Percentiles rank a stretch among this genome's conserved stretches.
Conservation (phyloP, 64 coral and sea anemone genomes). For the Pocillopora damicornis region DNA sequence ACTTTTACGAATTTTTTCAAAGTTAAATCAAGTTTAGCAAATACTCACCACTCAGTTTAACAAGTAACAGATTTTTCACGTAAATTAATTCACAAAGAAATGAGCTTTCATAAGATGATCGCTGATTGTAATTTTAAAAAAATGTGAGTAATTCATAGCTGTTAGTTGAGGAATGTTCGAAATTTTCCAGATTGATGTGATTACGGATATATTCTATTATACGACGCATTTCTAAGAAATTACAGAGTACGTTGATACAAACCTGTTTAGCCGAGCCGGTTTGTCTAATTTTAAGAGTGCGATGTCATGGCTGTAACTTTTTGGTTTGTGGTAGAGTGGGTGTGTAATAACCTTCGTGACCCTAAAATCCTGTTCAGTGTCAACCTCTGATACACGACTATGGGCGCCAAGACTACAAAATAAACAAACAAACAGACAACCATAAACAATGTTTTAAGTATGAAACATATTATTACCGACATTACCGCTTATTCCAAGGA, state of each 20-base stretch:
- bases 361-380: slow-evolving; percentile 45
- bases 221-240: background rate
- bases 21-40: no score
- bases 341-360: slow-evolving; percentile 40
- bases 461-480: no score
- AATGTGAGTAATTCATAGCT: no score
- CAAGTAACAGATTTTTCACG: no score
- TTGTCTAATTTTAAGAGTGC: slow-evolving; percentile 51
- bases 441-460: background rate
- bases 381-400: slow-evolving; percentile 1
- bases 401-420: slow-evolving; percentile 44
- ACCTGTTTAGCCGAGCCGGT: slow-evolving; percentile 31
- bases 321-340: slow-evolving; percentile 17
- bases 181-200: no score
- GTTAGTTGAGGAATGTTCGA: no score
- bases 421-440: background rate
- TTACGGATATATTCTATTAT: no score
- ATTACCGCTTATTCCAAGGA: no score
- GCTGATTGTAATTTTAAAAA: no score
- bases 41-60: no score
- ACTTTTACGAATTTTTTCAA: background rate
- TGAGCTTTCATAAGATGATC: no score
- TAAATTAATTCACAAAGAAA: no score
- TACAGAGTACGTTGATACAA: background rate
- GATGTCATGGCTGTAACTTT: slow-evolving; percentile 45